A percentile compares a stretch with the other conserved stretches of the same genome.
phyloP scores from a whole-genome alignment of 2,797 vertebrate species.

The Ctenosaura bakeri region DNA sequence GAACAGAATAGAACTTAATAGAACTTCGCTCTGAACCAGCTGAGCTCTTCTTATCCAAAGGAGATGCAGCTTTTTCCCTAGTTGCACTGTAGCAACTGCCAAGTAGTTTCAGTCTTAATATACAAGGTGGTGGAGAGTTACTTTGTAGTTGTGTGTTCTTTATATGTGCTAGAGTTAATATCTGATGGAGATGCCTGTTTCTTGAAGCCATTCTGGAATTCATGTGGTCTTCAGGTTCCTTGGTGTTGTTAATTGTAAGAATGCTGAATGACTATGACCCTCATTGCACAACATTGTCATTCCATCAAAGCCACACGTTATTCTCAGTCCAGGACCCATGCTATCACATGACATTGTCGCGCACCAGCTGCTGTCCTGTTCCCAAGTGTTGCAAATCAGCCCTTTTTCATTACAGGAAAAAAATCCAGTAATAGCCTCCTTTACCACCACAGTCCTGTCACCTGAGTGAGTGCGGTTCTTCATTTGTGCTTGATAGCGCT shows the following conservation, averaged over 20 bases:
- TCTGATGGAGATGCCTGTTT: conserved; percentile 46
- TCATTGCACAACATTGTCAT: too few relatives aligned
- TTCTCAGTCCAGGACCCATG: too few relatives aligned
- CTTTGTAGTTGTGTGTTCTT: conserved; percentile 6
- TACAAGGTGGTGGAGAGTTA: neutral
- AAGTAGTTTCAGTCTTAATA: neutral
- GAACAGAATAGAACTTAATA: neutral
- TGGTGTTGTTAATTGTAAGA: neutral
- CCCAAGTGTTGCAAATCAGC: too few relatives aligned
- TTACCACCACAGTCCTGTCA: too few relatives aligned
- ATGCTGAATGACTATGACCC: neutral
- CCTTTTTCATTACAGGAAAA: too few relatives aligned
- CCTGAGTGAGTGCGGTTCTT: too few relatives aligned
- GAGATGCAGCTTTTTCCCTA: neutral
- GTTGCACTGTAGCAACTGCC: neutral
- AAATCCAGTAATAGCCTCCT: too few relatives aligned
- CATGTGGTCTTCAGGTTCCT: too few relatives aligned
- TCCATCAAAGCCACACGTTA: too few relatives aligned
- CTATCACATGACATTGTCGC: too few relatives aligned
- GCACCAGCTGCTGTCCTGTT: too few relatives aligned
- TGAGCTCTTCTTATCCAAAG: neutral
- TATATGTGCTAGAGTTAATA: conserved; percentile 27
- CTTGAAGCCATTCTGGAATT: neutral
- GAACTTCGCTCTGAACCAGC: neutral
- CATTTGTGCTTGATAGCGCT: too few relatives aligned